These are phyloP conservation scores for Syncerus caffer DNA, from an alignment of 2,797 vertebrate genomes.

Conservation along the genomic window DNA sequence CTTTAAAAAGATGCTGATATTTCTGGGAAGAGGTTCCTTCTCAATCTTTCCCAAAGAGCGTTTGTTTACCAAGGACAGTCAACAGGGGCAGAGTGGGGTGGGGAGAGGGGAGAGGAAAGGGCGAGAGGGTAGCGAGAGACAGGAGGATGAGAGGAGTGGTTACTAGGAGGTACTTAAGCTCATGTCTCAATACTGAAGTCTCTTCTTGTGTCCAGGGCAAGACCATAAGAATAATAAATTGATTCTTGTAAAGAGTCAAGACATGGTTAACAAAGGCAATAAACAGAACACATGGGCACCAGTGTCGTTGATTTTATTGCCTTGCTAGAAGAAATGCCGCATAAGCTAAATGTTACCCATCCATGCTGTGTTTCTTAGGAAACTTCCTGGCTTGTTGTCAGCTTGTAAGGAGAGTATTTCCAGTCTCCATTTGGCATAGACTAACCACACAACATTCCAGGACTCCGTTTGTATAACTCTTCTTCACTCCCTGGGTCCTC, in stretches of 20 bases:
- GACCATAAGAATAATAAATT: not conserved
- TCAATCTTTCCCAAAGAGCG: not conserved
- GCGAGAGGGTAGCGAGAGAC: not conserved
- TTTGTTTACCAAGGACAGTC: not conserved
- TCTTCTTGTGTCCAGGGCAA: not conserved
- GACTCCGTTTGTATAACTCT: not conserved
- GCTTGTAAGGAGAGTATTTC: not conserved
- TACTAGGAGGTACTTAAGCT: not conserved
- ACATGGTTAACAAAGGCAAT: not conserved
- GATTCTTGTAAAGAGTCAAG: not conserved
- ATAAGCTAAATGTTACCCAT: not conserved
- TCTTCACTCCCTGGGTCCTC: not conserved
- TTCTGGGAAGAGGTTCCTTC: not conserved
- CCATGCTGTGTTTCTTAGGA: not conserved
- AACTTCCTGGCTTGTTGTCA: not conserved
- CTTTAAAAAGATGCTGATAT: not conserved
- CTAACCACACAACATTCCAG: not conserved
- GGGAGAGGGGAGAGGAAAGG: not conserved
- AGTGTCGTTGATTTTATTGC: not conserved
- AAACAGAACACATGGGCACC: not conserved
- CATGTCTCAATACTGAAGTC: not conserved
- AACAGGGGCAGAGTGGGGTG: not conserved
- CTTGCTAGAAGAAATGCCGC: not conserved
- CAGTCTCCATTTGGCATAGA: not conserved
- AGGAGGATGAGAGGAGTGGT: too few species aligned